Evolutionary conservation across 2,113 vertebrate species (phyloP), one percentile per base, ranked within the genome.

Genomic region (Sialia sialis): DNA sequence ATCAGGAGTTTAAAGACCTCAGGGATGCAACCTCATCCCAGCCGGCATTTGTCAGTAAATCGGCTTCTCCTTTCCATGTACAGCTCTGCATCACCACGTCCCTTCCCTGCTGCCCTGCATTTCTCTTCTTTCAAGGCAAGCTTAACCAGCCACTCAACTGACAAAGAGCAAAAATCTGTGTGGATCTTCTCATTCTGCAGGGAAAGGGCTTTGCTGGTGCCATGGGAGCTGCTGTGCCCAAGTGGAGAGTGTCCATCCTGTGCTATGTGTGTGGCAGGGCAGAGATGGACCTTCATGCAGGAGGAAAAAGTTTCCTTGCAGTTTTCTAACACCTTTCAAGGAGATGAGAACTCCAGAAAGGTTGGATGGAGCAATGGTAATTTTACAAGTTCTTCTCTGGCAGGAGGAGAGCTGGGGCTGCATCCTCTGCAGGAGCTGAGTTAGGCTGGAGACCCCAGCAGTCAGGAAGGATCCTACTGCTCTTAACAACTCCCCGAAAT

Each of bases 61-160:
- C 1, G 0, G 63, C n/a, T 62, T 20, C 62, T 39, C 39, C 46
- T 30, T 17, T 19, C 18, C 17, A 10, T 1, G 0, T 13, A 7
- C 34, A 52, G 44, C 8, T 76, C 49, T 63, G 70, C 26, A 21
- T 52, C 60, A n/a, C 8, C 2, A 4, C 4, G 11, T 59, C 48
- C 70, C 46, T 88, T 30, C 69, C 60, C 48, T 26, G 11, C 16
- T 56, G 56, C 44, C 25, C 25, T 38, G 16, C 2, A 1, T 16
- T 73, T 66, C 39, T 75, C 84, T 39, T 64, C 75, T 49, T 52
- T 44, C 27, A 41, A 60, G 49, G 22, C 16, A 54, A 79, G n/a
- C 8, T 74, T 44, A 91, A 48, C 46, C 60, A 76, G 64, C 51
- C 55, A 22, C 30, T 9, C 13, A 56, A n/a, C 39, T 32, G 32